Evolutionary conservation across 2,888 invertebrate species (phyloP).

Genomic region (Mythimna loreyi): DNA sequence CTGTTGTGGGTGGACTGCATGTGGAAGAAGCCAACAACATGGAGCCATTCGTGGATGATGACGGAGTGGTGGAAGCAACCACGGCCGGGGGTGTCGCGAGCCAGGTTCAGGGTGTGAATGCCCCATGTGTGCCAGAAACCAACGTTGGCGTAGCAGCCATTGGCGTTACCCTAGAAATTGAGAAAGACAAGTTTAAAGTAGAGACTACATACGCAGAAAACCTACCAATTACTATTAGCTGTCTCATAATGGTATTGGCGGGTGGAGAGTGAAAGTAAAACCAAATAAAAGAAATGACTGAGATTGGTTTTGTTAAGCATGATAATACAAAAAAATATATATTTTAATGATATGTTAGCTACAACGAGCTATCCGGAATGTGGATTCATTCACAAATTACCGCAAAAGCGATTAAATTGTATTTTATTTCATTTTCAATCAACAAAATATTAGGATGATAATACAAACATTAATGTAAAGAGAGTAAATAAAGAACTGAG

Average conservation of each 20-base stretch:
- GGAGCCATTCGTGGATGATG: conserved; percentile 92
- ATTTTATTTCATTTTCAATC: too few relatives aligned
- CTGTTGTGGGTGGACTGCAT: conserved; percentile 78
- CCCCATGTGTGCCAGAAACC: conserved; percentile 74
- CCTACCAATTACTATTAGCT: neutral
- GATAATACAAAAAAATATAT: too few relatives aligned
- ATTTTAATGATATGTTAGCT: too few relatives aligned
- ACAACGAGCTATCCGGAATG: too few relatives aligned
- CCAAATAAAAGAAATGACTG: neutral
- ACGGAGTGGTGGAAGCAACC: conserved; percentile 90
- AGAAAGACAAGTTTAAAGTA: neutral
- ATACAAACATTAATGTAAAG: too few relatives aligned
- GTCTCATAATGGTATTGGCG: neutral
- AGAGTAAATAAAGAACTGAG: too few relatives aligned
- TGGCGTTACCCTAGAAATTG: conserved; percentile 63
- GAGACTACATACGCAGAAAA: neutral
- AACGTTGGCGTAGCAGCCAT: conserved; percentile 76
- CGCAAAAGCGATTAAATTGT: too few relatives aligned
- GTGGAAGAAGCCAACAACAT: conserved; percentile 76
- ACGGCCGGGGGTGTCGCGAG: conserved; percentile 78
- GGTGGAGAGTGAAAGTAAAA: neutral
- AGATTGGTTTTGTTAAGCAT: neutral
- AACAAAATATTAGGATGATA: too few relatives aligned
- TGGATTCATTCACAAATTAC: too few relatives aligned
- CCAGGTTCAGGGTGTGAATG: conserved; percentile 84